A percentile compares a stretch with the other conserved stretches of the same genome.
Conservation (phyloP, 2,888 invertebrate species). For the Thereva unica region DNA sequence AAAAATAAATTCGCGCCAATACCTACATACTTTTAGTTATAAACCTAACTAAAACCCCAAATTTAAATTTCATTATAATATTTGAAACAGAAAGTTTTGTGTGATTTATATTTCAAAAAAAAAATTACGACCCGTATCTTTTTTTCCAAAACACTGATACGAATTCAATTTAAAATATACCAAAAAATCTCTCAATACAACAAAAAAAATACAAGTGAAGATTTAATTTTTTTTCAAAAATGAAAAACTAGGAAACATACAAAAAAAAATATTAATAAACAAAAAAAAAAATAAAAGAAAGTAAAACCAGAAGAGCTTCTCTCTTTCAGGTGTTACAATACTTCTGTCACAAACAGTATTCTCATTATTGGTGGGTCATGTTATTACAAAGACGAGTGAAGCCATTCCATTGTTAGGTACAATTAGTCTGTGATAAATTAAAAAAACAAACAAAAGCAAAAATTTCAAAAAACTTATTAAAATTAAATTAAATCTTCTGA, state of each 20-base stretch:
- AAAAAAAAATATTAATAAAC: conserved; percentile 19
- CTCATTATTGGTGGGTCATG: conserved; percentile 98
- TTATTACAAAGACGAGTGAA: conserved; percentile 98
- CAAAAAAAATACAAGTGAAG: not conserved
- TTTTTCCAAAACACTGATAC: too few species aligned
- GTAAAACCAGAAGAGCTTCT: conserved; percentile 32
- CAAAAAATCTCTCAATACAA: not conserved
- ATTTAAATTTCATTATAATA: too few species aligned
- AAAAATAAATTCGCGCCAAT: too few species aligned
- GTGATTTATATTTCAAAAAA: too few species aligned
- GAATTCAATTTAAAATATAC: too few species aligned
- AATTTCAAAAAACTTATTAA: conserved; percentile 21
- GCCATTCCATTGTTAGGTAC: conserved; percentile 98
- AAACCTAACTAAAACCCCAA: too few species aligned
- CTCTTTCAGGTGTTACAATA: conserved; percentile 95
- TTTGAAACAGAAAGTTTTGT: too few species aligned
- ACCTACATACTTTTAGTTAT: too few species aligned
- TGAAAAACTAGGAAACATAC: not conserved
- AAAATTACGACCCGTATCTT: too few species aligned
- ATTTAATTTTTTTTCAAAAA: conserved; percentile 18
- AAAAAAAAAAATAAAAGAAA: conserved; percentile 21
- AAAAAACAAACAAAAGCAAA: conserved; percentile 29
- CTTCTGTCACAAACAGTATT: conserved; percentile 99
- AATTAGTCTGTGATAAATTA: conserved; percentile 38
- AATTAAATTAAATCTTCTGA: conserved; percentile 20